These are phyloP conservation scores for Tholera decimalis DNA, from an alignment of 2,888 invertebrate species.

Conservation along the genomic window DNA sequence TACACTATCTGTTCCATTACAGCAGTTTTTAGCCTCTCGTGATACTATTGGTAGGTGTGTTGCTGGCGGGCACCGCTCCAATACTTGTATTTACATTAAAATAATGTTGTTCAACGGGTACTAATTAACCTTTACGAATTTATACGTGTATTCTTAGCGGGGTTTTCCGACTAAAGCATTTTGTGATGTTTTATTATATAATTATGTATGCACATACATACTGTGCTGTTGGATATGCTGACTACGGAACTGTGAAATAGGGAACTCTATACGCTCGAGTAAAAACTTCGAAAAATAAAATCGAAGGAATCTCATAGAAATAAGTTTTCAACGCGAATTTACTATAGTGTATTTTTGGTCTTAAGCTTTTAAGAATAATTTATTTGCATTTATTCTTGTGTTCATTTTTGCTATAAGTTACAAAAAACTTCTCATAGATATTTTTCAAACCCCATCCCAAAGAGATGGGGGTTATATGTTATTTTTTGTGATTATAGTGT, in stretches of 20 bases:
- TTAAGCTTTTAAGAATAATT: too few species aligned
- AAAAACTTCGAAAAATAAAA: too few species aligned
- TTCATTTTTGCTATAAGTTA: too few species aligned
- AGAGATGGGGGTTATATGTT: too few species aligned
- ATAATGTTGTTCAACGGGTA: slow-evolving; percentile 15
- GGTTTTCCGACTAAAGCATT: slow-evolving; percentile 7
- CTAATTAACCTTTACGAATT: slow-evolving; percentile 40
- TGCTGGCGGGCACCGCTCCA: background rate
- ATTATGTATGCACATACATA: background rate
- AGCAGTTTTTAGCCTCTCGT: background rate
- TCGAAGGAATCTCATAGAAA: slow-evolving; percentile 9
- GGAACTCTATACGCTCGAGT: too few species aligned
- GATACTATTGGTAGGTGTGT: background rate
- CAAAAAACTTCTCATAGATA: too few species aligned
- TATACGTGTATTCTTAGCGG: slow-evolving; percentile 31
- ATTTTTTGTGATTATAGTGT: too few species aligned
- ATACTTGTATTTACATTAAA: slow-evolving; percentile 4
- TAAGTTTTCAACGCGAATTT: too few species aligned
- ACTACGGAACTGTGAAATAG: slow-evolving; percentile 10
- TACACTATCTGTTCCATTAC: background rate
- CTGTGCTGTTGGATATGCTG: background rate
- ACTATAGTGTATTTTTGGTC: too few species aligned
- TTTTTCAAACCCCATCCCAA: too few species aligned
- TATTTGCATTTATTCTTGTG: too few species aligned
- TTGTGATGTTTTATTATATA: slow-evolving; percentile 6